Conservation (phyloP, 1,140 invertebrate species). For the Ceratoteleas bidentatus region DNA sequence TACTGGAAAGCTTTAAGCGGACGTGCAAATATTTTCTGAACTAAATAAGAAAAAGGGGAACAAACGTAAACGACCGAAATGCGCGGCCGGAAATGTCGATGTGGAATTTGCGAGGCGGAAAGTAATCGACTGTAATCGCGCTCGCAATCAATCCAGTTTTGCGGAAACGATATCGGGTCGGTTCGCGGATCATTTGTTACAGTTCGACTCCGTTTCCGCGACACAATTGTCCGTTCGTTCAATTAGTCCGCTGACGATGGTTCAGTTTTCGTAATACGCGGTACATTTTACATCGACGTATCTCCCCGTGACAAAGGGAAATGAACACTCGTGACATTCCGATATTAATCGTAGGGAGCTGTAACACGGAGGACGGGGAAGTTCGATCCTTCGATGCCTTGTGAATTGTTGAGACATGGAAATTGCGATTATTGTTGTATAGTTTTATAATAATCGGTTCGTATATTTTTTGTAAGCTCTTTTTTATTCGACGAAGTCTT, state of each 20-base stretch:
- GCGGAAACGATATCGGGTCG: no score
- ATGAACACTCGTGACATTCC: constrained; percentile 75
- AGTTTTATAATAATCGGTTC: constrained; percentile 32
- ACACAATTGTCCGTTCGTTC: no score
- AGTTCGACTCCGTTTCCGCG: no score
- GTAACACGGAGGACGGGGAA: constrained; percentile 68
- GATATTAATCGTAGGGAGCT: constrained; percentile 73
- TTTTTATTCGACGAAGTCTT: constrained; percentile 30
- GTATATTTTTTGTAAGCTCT: constrained; percentile 46
- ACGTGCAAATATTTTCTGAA: background rate
- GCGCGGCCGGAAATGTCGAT: no score
- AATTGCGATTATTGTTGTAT: constrained; percentile 34
- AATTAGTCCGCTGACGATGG: no score
- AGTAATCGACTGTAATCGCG: no score
- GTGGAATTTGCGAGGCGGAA: no score
- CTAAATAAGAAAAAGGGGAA: background rate
- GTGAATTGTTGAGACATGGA: constrained; percentile 9
- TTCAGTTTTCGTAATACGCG: no score
- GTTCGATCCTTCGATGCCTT: constrained; percentile 56
- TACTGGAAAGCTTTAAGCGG: constrained; percentile 58
- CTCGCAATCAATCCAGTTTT: no score
- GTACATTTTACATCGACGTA: no score
- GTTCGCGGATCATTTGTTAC: no score
- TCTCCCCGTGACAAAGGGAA: constrained; percentile 40
- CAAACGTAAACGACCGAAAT: no score